Base-by-base conservation (phyloP, 2,888 invertebrate species). In the Calliopum simillimum region DNA sequence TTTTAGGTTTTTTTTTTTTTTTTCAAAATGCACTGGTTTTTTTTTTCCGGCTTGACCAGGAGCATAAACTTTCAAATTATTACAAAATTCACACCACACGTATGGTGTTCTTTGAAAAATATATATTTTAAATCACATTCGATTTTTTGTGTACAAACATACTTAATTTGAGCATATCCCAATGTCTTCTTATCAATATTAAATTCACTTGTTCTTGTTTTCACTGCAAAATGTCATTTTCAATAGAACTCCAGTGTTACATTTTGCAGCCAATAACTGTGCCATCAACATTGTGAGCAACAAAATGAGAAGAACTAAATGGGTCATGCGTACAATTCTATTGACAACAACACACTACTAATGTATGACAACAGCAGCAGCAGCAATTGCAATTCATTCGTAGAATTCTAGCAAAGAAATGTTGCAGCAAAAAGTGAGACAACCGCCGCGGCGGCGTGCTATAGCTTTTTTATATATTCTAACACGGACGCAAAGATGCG, bases 301-400 rank as follows among this genome's bases (percentile, higher is more conserved):
- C 33, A 23, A 47, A n/a, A 62, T 62, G 47, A 49, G 23, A 49
- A 25, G 25, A 63, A 49, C 12, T 5, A 63, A 49, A 63, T 47
- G 11, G 62, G 62, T 63, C 47, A 63, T 16, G 49, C 23, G 25
- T 14, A 21, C 44, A 23, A 21, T 23, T 12, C 21, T 13, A 19
- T 53, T 53, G 21, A 23, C 33, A 8, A 33, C 46, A 46, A 14
- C 11, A 46, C 49, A 16, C 53, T 53, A 19, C 19, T n/a, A 33
- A 53, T 16, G 11, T 2, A 53, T 11, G n/a, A 16, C 19, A 21
- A 53, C 4, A 53, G 23, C 13, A 53, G 23, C 16, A n/a, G 21
- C 21, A 49, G 16, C 49, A 49, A 49, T 16, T 49, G 19, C 53
- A 3, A 11, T 16, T 53, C 53, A 21, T 4, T 33, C 33, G 33